These are phyloP conservation scores for Hemicordylus capensis DNA, from an alignment of 2,113 vertebrate species.

Conservation along the genomic window DNA sequence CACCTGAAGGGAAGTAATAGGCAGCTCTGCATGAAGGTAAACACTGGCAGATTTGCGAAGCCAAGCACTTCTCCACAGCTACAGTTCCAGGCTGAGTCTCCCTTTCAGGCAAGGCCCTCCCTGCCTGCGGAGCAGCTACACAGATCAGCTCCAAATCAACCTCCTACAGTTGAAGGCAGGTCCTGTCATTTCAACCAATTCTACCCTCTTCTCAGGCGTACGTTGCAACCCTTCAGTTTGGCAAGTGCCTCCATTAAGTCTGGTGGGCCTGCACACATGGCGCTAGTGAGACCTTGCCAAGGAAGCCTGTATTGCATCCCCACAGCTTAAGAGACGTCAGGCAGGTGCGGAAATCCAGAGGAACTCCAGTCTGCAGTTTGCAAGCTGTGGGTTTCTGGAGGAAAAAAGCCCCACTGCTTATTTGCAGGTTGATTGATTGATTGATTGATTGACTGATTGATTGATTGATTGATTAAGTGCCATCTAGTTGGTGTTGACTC, in stretches of 20 bases:
- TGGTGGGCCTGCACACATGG: too few relatives aligned
- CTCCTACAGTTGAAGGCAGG: not conserved
- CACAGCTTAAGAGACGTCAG: not conserved
- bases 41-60: not conserved
- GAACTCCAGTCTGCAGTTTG: not conserved
- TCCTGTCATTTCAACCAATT: too few relatives aligned
- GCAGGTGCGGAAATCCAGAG: not conserved
- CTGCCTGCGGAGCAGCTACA: rapidly evolving
- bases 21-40: not conserved
- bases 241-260: not conserved
- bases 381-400: too few relatives aligned
- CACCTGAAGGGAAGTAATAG: not conserved
- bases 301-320: not conserved
- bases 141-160: not conserved
- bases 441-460: too few relatives aligned
- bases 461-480: too few relatives aligned
- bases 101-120: not conserved
- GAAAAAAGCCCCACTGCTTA: too few relatives aligned
- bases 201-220: too few relatives aligned
- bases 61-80: not conserved
- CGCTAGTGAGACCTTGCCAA: not conserved
- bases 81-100: not conserved
- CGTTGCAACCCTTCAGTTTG: too few relatives aligned
- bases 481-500: too few relatives aligned
- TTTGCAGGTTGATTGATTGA: too few relatives aligned